Conservation (phyloP, 2,888 invertebrate species). For the Geophilus truncorum region DNA sequence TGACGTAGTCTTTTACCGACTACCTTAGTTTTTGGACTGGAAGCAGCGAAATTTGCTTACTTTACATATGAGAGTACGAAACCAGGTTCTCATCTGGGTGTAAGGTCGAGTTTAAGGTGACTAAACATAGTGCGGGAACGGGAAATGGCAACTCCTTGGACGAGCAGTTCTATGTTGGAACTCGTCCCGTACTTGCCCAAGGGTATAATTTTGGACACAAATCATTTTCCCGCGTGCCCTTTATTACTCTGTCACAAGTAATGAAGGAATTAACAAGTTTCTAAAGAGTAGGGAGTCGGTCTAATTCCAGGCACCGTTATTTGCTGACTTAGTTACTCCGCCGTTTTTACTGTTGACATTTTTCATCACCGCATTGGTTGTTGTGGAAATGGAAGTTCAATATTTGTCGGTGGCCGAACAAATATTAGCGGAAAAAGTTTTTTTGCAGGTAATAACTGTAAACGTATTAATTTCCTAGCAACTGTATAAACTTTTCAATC, state of each 20-base stretch:
- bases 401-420: not conserved
- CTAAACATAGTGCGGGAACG: not conserved
- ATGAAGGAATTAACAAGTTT: not conserved
- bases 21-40: not conserved
- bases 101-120: not conserved
- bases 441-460: not conserved
- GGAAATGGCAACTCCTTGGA: not conserved
- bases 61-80: not conserved
- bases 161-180: not conserved
- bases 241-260: not conserved
- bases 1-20: not conserved
- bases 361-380: not conserved
- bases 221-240: conserved; percentile 20
- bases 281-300: not conserved
- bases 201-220: conserved; percentile 17
- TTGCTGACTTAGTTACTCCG: not conserved
- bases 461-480: not conserved
- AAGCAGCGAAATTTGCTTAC: not conserved
- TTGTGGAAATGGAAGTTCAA: not conserved
- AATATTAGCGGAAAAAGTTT: not conserved
- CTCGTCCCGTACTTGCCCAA: not conserved
- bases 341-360: not conserved
- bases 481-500: no score
- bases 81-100: not conserved
- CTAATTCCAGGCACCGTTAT: not conserved